Base-by-base conservation (phyloP, 2,797 vertebrate species). In the Dallia pectoralis region DNA sequence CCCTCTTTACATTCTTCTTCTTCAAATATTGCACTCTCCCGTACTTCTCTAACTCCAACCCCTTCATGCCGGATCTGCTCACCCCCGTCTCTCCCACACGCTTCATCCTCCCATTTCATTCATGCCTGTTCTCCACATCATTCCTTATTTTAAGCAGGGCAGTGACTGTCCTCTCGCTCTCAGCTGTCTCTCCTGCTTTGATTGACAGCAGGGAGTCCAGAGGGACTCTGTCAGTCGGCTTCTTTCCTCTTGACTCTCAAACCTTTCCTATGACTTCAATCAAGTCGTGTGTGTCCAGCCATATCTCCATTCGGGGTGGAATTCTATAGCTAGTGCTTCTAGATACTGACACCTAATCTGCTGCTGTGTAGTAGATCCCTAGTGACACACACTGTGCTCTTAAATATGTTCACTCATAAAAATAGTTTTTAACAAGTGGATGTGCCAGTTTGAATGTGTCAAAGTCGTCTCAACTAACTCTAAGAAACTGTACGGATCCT, bases 181-280 rank as follows among this genome's bases (percentile, higher is more conserved):
- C 15, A 63, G 29, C 66, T n/a, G n/a, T 71, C 53, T 62, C 56
- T 70, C 66, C 59, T 63, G 49, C 33, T 76, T 74, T 81, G 74
- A 83, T 71, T 65, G 74, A 73, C 79, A 79, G 74, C 56, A 15
- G 74, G 70, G 27, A 4, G 61, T 72, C 61, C n/a, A 18, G 4
- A 18, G 61, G 61, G 44, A 72, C 16, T 36, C 49, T 27, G 51
- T 25, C 4, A 5, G 61, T 44, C 40, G 8, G 40, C 40, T 44
- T 44, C 40, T 44, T 44, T 44, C 40, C 40, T 44, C 40, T 44
- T 2, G 40, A 44, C 8, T 2, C 40, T 44, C 40, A 44, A 44
- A 44, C 40, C 40, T 44, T 44, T 44, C 40, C 62, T 63, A 74
- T 29, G 67, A 65, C 67, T 63, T 70, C 79, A 80, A 72, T 85